Percentiles rank a stretch among this genome's conserved stretches.
phyloP scores from a whole-genome alignment of 1,140 invertebrate genomes.

The Monomorium pharaonis region DNA sequence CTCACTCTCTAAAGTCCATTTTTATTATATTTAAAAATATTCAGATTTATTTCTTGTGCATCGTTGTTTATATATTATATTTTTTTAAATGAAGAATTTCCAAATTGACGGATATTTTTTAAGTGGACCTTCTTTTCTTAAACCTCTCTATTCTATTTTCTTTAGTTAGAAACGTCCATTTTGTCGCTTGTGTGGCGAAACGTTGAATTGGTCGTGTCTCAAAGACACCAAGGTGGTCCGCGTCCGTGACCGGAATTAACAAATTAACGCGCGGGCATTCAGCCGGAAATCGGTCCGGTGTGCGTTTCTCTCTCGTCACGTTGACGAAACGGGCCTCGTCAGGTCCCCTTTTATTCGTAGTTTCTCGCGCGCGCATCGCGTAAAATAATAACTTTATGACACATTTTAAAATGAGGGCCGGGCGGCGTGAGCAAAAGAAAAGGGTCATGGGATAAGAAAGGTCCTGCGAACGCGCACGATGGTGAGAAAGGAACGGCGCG shows the following conservation, averaged over 20 bases:
- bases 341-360: background rate
- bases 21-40: background rate
- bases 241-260: slow-evolving; percentile 60
- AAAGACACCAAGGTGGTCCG: slow-evolving; percentile 63
- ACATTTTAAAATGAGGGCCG: slow-evolving; percentile 34
- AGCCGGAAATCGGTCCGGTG: slow-evolving; percentile 37
- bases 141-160: background rate
- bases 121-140: background rate
- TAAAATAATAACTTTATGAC: slow-evolving; percentile 76
- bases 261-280: slow-evolving; percentile 63
- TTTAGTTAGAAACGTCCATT: background rate
- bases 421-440: slow-evolving; percentile 55
- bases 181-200: background rate
- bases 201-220: background rate
- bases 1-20: background rate
- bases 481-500: slow-evolving; percentile 24
- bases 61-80: background rate
- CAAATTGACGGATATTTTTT: background rate
- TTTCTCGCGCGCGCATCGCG: slow-evolving; percentile 42
- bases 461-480: slow-evolving; percentile 18
- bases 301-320: slow-evolving; percentile 1
- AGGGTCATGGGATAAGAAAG: slow-evolving; percentile 35
- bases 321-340: background rate
- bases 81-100: background rate
- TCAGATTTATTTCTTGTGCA: background rate